phyloP scores from a whole-genome alignment of 2,113 vertebrate species.

The Aptenodytes forsteri region DNA sequence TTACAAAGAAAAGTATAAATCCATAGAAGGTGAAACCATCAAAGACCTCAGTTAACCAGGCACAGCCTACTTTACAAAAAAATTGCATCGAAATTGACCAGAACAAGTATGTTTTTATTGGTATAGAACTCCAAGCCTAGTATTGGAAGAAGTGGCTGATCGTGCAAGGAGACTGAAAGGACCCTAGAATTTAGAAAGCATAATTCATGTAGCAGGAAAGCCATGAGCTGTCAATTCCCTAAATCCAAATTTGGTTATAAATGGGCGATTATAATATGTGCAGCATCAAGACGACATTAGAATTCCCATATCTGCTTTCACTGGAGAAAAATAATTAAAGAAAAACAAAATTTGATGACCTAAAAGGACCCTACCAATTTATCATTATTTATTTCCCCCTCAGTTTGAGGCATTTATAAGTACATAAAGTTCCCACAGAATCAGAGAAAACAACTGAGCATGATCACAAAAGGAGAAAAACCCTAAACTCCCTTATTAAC shows the following conservation, averaged over 20 bases:
- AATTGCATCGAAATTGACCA: not conserved
- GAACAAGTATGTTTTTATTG: not conserved
- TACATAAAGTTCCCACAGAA: not conserved
- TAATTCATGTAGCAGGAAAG: not conserved
- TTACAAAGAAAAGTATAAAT: not conserved
- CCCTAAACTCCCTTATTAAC: not conserved
- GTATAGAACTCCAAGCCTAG: not conserved
- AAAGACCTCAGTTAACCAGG: not conserved
- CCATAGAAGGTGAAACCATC: not conserved
- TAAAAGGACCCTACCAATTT: not conserved
- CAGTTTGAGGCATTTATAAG: fast-evolving
- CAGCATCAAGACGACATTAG: not conserved
- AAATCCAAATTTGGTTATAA: not conserved
- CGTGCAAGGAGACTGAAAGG: not conserved
- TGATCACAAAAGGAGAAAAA: not conserved
- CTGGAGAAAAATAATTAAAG: not conserved
- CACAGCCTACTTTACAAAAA: not conserved
- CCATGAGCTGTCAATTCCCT: not conserved
- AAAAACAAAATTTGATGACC: not conserved
- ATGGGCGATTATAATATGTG: fast-evolving
- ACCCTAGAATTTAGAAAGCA: not conserved
- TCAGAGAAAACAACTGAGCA: not conserved
- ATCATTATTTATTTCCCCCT: not conserved
- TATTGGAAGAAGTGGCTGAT: not conserved
- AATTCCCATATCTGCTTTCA: not conserved